Base-by-base conservation (phyloP, 2,888 invertebrate genomes). In the Acrobasis repandana region DNA sequence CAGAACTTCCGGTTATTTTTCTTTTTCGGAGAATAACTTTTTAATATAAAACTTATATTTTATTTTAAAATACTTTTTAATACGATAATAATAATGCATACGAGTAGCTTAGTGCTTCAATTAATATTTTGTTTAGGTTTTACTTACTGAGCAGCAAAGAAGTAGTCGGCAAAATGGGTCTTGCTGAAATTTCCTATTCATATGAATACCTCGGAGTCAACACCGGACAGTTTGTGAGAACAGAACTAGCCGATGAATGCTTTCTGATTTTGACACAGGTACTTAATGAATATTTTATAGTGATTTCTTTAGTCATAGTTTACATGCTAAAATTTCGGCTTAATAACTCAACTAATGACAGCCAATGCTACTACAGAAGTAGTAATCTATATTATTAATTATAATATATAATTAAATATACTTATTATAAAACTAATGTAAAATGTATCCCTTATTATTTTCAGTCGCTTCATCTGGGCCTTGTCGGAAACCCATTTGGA, bases 401-500 rank as follows among this genome's bases (percentile, higher is more conserved):
- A n/a, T n/a, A n/a, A n/a, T n/a, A n/a, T n/a, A n/a, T n/a, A n/a
- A n/a, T n/a, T n/a, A n/a, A n/a, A n/a, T n/a, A n/a, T n/a, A n/a
- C n/a, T n/a, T n/a, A n/a, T n/a, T n/a, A n/a, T n/a, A n/a, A n/a
- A n/a, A n/a, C n/a, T n/a, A n/a, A n/a, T n/a, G n/a, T n/a, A n/a
- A n/a, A n/a, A n/a, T n/a, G n/a, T n/a, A n/a, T n/a, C n/a, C n/a
- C n/a, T n/a, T n/a, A n/a, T n/a, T n/a, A 11, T 11, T 87, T 89
- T 50, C 81, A 95, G 95, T 97, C 98, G 2, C 96, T 99, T 94
- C 96, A 97, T 77, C 95, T 99, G 87, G 99, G 99, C 0, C 93
- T 99, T 70, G 99, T 99, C 62, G 99, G 99, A 9, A 99, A 99
- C 91, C 99, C 99, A 0, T 99, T 99, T 76, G 99, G 99, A 0